Evolutionary conservation across 1,140 invertebrate species (phyloP), one percentile per base, ranked within the genome.

Genomic region (Andrena cerasifolii): DNA sequence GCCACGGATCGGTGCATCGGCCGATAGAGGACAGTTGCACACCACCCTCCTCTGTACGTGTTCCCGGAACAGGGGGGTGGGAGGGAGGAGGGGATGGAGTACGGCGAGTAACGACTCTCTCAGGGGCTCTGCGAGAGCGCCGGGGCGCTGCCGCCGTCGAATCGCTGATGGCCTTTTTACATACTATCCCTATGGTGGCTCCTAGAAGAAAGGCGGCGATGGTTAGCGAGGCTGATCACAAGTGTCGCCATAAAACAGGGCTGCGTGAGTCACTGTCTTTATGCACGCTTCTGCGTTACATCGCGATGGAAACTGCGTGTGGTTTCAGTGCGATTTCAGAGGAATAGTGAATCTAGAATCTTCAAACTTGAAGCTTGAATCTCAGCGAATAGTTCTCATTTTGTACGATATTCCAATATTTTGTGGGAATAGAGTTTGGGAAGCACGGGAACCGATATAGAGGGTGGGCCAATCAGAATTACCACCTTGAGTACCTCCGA

Each of bases 81-180:
- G 31, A 12, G 47, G 8, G 71, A 65, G 40, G 72, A 49, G n/a
- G n/a, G 24, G 31, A 12, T 36, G 8, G 71, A 65, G 40, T 66
- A 49, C 58, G 71, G 62, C 51, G 75, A n/a, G 40, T 78, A 82
- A 86, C 79, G 82, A 84, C 76, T 82, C 84, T 86, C 84, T 66
- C 63, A 82, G 84, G 84, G 63, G 75, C 56, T 82, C 71, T 67
- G 53, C 4, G 62, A 45, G 36, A 47, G 47, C 8, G 81, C 51
- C 49, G 10, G 51, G 14, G 65, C 43, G 73, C 59, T 78, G 40
- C 36, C 63, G 16, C 49, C 47, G 56, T 28, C 63, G 77, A 68
- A 74, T 79, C 80, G 72, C 40, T 70, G 47, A 78, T 72, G 49
- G 61, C 47, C 68, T 74, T 67, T 79, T 82, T 82, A 79, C 77